phyloP scores from a whole-genome alignment of 2,113 vertebrate species.

The Petrocephalus microphthalmus region DNA sequence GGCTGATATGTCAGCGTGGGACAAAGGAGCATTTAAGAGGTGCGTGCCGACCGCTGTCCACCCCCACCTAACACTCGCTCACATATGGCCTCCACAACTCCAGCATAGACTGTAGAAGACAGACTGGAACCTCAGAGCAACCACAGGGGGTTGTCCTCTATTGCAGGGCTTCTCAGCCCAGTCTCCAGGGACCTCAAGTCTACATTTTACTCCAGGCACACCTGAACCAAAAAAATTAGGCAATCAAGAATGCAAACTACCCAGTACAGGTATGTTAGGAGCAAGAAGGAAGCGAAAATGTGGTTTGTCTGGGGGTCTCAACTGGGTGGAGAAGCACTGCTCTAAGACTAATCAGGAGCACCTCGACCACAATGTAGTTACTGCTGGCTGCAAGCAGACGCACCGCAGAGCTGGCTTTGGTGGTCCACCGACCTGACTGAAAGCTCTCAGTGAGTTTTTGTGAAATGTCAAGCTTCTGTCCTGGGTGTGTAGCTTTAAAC shows the following conservation, averaged over 20 bases:
- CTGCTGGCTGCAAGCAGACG: neutral
- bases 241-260: neutral
- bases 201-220: neutral
- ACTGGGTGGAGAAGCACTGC: neutral
- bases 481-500: neutral
- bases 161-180: neutral
- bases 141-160: neutral
- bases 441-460: neutral
- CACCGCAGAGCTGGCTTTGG: neutral
- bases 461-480: neutral
- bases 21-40: neutral
- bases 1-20: neutral
- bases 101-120: neutral
- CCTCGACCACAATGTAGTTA: neutral
- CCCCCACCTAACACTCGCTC: neutral
- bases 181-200: neutral
- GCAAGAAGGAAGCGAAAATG: neutral
- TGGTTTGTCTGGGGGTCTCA: neutral
- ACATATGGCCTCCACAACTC: neutral
- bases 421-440: neutral
- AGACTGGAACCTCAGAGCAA: neutral
- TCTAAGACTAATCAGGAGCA: neutral
- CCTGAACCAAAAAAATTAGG: neutral
- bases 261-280: neutral
- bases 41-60: neutral